Evolutionary conservation across 2,797 vertebrate species (phyloP).

Genomic region (Molossus alvarezi): DNA sequence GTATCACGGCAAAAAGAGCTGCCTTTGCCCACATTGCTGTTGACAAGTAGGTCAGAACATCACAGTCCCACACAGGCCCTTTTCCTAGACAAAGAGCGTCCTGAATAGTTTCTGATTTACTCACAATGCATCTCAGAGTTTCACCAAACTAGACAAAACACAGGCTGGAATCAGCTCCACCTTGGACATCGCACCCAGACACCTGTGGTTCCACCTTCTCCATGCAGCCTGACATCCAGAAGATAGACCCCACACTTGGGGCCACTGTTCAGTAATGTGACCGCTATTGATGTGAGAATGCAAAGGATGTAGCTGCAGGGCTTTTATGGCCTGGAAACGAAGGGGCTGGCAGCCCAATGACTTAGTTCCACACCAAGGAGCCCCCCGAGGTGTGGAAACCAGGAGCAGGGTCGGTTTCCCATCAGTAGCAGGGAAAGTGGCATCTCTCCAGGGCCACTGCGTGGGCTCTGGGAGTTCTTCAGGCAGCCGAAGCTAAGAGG

Average conservation of each 20-base stretch:
- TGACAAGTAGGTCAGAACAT: constrained; percentile 72
- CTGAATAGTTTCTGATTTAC: constrained; percentile 79
- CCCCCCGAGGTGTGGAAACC: neutral
- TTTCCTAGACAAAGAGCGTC: constrained; percentile 83
- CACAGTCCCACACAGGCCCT: constrained; percentile 77
- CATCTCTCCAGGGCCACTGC: neutral
- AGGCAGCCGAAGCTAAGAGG: neutral
- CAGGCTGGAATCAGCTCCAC: constrained; percentile 81
- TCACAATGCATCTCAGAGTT: constrained; percentile 75
- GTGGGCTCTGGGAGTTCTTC: neutral
- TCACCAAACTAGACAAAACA: constrained; percentile 75
- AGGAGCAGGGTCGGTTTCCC: neutral
- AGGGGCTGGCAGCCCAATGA: neutral
- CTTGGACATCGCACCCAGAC: neutral
- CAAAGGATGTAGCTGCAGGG: constrained; percentile 13
- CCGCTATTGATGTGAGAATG: constrained; percentile 62
- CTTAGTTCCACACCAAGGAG: neutral
- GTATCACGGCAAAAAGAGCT: neutral
- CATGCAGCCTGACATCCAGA: constrained; percentile 79
- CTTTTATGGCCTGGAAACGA: constrained; percentile 10
- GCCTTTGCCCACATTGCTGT: neutral
- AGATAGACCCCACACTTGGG: constrained; percentile 69
- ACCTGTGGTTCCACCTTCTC: constrained; percentile 66
- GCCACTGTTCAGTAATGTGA: constrained; percentile 54
- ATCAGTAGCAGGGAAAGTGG: accelerated